Conservation (phyloP, 2,113 vertebrate genomes). For the Melanerpes aurifrons region DNA sequence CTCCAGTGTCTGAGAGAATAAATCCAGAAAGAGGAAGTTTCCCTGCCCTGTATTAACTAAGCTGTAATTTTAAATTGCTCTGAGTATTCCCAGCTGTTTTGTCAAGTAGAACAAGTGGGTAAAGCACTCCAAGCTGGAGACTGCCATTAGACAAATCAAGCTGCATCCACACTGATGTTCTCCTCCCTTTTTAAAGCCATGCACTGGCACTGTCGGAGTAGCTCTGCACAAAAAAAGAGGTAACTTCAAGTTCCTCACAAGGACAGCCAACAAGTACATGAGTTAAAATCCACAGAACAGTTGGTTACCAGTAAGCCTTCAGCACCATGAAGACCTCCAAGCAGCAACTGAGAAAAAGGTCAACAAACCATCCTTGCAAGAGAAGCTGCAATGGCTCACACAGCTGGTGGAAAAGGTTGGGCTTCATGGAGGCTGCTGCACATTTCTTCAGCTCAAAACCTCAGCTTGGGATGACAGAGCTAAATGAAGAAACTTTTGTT, state of each 20-base stretch:
- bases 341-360: neutral
- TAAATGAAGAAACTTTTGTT: neutral
- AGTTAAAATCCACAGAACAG: neutral
- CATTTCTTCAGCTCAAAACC: neutral
- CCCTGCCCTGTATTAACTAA: neutral
- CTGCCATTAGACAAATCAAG: neutral
- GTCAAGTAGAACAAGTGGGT: neutral
- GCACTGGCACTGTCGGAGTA: neutral
- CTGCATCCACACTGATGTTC: neutral
- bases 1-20: neutral
- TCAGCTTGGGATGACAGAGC: neutral
- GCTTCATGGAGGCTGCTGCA: neutral
- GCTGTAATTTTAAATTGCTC: neutral
- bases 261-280: neutral
- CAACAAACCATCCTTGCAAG: neutral
- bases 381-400: accelerated
- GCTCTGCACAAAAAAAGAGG: neutral
- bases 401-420: neutral
- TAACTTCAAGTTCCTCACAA: neutral
- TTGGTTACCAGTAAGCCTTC: neutral
- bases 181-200: neutral
- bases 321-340: neutral
- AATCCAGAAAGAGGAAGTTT: neutral
- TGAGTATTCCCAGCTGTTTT: neutral
- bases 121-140: neutral